phyloP scores from a whole-genome alignment of 1,140 invertebrate genomes.

The Drosophila orosa region DNA sequence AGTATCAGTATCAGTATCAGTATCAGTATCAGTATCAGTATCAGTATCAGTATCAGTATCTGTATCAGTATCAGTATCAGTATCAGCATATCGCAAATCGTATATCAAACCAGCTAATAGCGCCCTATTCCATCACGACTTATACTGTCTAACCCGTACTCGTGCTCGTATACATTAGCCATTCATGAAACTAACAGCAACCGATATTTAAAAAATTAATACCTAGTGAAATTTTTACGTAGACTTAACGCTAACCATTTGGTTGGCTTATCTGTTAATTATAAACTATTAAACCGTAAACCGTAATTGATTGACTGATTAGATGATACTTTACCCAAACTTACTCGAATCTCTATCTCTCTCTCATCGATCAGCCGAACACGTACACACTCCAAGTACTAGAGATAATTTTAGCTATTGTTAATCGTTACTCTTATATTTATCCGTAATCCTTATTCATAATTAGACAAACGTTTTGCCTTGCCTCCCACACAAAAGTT shows the following conservation, averaged over 20 bases:
- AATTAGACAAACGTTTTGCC: conserved; percentile 46
- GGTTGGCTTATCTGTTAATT: conserved; percentile 19
- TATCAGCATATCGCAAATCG: conserved; percentile 58
- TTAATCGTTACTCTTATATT: conserved; percentile 43
- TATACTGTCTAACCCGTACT: conserved; percentile 22
- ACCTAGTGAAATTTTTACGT: conserved; percentile 52
- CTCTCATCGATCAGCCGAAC: conserved; percentile 45
- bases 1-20: conserved; percentile 34
- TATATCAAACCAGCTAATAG: conserved; percentile 55
- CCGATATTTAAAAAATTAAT: conserved; percentile 21
- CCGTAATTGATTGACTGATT: conserved; percentile 67
- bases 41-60: conserved; percentile 15
- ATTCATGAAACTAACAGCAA: conserved; percentile 57
- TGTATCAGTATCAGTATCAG: conserved; percentile 35
- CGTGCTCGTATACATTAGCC: conserved; percentile 19
- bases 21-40: conserved; percentile 32
- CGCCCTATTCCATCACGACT: conserved; percentile 32
- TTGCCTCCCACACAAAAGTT: conserved; percentile 33
- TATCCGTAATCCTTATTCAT: conserved; percentile 38
- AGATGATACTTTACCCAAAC: conserved; percentile 45
- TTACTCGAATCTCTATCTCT: conserved; percentile 44
- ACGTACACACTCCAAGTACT: conserved; percentile 48
- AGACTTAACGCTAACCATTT: conserved; percentile 30
- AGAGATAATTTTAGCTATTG: conserved; percentile 53
- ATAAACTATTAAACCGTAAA: conserved; percentile 21